phyloP scores from a whole-genome alignment of 2,797 vertebrate species.

The Sandelia bainsii region DNA sequence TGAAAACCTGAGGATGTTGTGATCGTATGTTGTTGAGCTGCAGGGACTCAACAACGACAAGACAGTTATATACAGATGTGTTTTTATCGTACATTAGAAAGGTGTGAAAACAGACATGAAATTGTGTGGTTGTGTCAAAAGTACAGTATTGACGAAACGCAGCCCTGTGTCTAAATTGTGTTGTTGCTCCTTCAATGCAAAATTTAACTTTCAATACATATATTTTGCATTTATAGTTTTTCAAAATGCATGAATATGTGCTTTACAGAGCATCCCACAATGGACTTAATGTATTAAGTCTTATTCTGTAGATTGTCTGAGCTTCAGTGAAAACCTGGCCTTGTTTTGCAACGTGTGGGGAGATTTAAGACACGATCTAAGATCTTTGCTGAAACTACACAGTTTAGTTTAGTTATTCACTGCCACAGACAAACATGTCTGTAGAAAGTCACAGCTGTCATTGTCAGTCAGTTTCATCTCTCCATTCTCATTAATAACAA shows the following conservation, averaged over 20 bases:
- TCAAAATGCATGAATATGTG: not conserved
- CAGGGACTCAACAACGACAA: not conserved
- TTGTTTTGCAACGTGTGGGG: not conserved
- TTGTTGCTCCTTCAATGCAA: not conserved
- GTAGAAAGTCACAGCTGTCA: conserved; percentile 60
- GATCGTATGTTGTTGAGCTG: conserved; percentile 17
- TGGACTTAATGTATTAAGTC: not conserved
- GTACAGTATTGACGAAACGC: not conserved
- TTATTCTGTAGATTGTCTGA: not conserved
- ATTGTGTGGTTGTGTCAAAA: not conserved
- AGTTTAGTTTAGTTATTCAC: conserved; percentile 14
- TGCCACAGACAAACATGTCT: conserved; percentile 28
- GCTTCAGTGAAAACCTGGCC: conserved; percentile 18
- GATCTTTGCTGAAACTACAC: conserved; percentile 23
- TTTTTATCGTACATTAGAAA: conserved; percentile 11
- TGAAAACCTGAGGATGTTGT: conserved; percentile 10
- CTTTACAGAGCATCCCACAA: not conserved
- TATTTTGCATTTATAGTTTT: not conserved
- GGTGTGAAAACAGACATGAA: not conserved
- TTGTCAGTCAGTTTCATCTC: conserved; percentile 73
- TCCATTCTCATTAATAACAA: conserved; percentile 84
- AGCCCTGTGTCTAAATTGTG: not conserved
- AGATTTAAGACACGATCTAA: conserved; percentile 11
- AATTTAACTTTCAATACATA: conserved; percentile 19
- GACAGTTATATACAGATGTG: not conserved